These are phyloP conservation scores for Drosophila lowei DNA, from an alignment of 1,140 invertebrate genomes.

Conservation along the genomic window DNA sequence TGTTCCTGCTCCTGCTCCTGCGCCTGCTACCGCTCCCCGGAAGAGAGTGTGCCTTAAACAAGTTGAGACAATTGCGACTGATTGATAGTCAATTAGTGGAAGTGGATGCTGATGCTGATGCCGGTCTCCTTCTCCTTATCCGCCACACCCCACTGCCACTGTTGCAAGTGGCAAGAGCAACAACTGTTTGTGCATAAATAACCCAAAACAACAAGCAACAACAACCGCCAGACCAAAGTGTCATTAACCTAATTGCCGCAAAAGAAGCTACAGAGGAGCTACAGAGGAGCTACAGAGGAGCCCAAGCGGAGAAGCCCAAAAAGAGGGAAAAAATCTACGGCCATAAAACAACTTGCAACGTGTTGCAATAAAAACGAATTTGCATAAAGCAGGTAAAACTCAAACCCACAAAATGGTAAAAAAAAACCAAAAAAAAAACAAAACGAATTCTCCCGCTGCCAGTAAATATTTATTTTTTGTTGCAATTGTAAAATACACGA, in stretches of 20 bases:
- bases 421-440: conserved; percentile 25
- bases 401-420: conserved; percentile 15
- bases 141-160: not conserved
- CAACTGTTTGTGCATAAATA: conserved; percentile 68
- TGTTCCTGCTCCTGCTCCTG: no score
- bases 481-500: conserved; percentile 47
- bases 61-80: conserved; percentile 60
- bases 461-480: conserved; percentile 52
- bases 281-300: not conserved
- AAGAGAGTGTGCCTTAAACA: conserved; percentile 10
- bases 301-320: conserved; percentile 1
- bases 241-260: conserved; percentile 78
- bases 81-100: conserved; percentile 76
- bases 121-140: no score
- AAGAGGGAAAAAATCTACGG: conserved; percentile 20
- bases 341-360: conserved; percentile 73
- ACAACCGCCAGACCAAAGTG: conserved; percentile 62
- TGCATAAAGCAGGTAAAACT: conserved; percentile 73
- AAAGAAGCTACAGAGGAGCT: conserved; percentile 41
- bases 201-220: conserved; percentile 51
- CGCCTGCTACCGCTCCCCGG: not conserved
- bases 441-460: conserved; percentile 25
- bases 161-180: conserved; percentile 36
- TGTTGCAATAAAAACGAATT: conserved; percentile 79
- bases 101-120: conserved; percentile 41